Conservation (phyloP, 2,113 vertebrate genomes). For the Gallinago undulata region DNA sequence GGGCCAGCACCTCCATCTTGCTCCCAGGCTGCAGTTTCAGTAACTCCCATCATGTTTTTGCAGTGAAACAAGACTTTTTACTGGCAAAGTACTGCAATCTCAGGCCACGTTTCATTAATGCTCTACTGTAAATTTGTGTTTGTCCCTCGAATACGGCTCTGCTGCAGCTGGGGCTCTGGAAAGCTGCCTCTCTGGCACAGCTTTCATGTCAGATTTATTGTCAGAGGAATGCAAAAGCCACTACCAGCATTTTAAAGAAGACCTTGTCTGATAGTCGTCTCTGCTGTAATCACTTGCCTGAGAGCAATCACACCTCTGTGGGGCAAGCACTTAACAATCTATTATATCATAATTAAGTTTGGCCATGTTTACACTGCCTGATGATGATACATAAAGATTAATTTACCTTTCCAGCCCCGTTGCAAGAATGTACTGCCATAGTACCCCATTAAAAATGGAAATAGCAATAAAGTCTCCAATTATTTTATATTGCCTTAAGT, state of each 20-base stretch:
- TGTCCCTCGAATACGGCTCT: not conserved
- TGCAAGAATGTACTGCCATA: not conserved
- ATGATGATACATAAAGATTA: conserved; percentile 66
- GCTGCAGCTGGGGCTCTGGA: not conserved
- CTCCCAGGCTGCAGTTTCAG: not conserved
- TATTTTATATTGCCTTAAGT: conserved; percentile 52
- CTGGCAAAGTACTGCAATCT: not conserved
- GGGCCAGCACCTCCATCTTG: not conserved
- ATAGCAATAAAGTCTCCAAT: conserved; percentile 40
- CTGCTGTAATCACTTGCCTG: not conserved
- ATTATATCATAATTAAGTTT: conserved; percentile 61
- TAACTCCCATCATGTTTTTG: not conserved
- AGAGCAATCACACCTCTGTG: conserved; percentile 35
- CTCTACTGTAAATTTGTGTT: not conserved
- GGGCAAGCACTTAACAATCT: conserved; percentile 34
- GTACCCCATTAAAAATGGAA: conserved; percentile 45
- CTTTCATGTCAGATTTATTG: not conserved
- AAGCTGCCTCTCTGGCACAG: not conserved
- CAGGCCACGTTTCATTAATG: not conserved
- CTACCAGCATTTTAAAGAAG: not conserved
- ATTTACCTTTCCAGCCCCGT: conserved; percentile 43
- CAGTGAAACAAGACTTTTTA: not conserved
- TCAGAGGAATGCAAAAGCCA: not conserved
- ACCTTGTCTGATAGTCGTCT: not conserved
- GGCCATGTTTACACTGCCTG: conserved; percentile 61